Conservation (phyloP, 2,113 vertebrate genomes). For the Jaculus jaculus region DNA sequence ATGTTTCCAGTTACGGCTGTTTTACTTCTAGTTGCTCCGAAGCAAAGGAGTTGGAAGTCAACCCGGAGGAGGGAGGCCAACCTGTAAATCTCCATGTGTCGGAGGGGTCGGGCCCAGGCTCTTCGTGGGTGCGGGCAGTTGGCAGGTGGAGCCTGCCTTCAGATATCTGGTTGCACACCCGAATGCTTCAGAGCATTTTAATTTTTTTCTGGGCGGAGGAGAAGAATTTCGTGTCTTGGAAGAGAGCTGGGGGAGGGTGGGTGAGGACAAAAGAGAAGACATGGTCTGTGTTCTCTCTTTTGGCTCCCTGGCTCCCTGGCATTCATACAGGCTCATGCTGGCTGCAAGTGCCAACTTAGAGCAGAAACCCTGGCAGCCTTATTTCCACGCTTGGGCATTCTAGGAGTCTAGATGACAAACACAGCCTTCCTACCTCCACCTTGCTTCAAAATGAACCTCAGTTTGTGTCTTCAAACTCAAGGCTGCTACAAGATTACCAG, state of each 20-base stretch:
- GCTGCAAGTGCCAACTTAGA: not conserved
- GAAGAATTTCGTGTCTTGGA: not conserved
- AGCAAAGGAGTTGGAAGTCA: not conserved
- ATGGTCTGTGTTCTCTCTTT: not conserved
- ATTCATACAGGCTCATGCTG: not conserved
- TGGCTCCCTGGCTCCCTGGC: not conserved
- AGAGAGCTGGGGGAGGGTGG: not conserved
- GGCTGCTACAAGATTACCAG: not conserved
- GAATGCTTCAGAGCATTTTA: not conserved
- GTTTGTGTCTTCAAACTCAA: slow-evolving; percentile 3
- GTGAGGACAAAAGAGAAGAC: not conserved
- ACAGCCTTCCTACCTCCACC: not conserved
- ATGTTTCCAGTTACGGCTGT: not conserved
- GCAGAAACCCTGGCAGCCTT: not conserved
- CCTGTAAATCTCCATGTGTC: no score
- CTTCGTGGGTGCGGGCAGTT: not conserved
- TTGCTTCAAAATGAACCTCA: not conserved
- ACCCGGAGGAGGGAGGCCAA: not conserved
- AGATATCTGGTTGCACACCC: not conserved
- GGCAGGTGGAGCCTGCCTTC: not conserved
- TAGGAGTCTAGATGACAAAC: not conserved
- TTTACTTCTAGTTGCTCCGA: slow-evolving; percentile 19
- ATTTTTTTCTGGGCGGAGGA: not conserved
- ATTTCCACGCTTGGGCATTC: not conserved
- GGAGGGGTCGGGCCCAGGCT: no score